Evolutionary conservation across 2,797 vertebrate genomes (phyloP).

Genomic region (Denticeps clupeoides): DNA sequence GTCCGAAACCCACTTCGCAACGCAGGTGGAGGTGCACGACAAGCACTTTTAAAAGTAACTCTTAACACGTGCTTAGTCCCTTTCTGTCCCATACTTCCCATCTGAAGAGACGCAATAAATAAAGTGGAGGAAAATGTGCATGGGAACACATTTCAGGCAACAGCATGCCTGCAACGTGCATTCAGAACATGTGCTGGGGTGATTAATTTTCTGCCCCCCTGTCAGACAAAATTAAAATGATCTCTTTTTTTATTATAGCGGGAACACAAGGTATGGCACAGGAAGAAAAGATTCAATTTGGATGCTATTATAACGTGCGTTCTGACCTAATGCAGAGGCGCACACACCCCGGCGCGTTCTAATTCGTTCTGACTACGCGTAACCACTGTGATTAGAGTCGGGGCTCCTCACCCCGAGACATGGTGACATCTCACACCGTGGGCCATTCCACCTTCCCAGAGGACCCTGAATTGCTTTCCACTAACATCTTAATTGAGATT

Average conservation of each 20-base stretch:
- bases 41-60: too few species aligned
- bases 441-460: background rate
- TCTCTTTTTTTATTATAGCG: constrained; percentile 4
- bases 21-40: too few species aligned
- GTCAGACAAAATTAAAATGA: constrained; percentile 14
- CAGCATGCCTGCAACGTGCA: too few species aligned
- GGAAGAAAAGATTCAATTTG: constrained; percentile 20
- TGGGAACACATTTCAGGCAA: too few species aligned
- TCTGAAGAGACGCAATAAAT: too few species aligned
- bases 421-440: background rate
- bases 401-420: background rate
- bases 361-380: constrained; percentile 21
- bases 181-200: background rate
- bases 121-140: too few species aligned
- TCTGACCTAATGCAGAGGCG: constrained; percentile 10
- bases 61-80: too few species aligned
- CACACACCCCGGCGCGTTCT: constrained; percentile 4
- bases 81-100: too few species aligned
- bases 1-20: too few species aligned
- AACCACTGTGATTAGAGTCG: constrained; percentile 18
- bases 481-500: too few species aligned
- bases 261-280: constrained; percentile 9
- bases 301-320: constrained; percentile 28
- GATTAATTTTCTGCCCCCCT: constrained; percentile 5
- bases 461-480: too few species aligned